Evolutionary conservation across 1,140 invertebrate genomes (phyloP).

Genomic region (Temnothorax nylanderi): DNA sequence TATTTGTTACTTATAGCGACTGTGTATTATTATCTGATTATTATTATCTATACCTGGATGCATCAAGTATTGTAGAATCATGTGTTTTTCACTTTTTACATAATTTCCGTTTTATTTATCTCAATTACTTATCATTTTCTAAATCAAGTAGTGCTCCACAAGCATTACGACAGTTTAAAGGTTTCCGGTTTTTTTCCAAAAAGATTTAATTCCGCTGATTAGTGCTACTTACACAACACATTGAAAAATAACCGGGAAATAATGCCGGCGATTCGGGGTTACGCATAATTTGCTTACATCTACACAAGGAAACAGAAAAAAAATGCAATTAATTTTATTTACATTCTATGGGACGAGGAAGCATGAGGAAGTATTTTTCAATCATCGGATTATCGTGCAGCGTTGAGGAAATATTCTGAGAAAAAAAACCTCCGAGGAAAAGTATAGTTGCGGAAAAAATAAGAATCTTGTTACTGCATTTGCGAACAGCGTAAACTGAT

Average conservation of each 20-base stretch:
- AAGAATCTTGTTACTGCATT: background rate
- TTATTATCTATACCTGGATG: background rate
- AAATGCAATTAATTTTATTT: background rate
- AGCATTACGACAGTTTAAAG: background rate
- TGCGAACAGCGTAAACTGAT: background rate
- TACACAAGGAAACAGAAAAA: background rate
- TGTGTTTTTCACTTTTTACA: background rate
- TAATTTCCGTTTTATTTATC: background rate
- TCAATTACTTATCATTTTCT: background rate
- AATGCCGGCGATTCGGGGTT: background rate
- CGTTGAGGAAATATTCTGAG: background rate
- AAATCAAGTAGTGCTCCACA: background rate
- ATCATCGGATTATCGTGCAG: background rate
- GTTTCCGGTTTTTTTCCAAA: background rate
- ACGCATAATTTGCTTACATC: background rate
- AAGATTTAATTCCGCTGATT: background rate
- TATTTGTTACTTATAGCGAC: background rate
- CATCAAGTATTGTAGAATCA: background rate
- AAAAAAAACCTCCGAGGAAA: background rate
- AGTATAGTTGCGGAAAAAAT: background rate
- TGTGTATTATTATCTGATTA: background rate
- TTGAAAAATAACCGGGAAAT: background rate
- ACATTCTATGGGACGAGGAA: background rate
- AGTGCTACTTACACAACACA: constrained; percentile 23
- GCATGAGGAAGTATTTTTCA: background rate